Percentiles rank a stretch among this genome's conserved stretches.
Conservation (phyloP, 2,888 invertebrate species). For the Lampropteryx suffumata region DNA sequence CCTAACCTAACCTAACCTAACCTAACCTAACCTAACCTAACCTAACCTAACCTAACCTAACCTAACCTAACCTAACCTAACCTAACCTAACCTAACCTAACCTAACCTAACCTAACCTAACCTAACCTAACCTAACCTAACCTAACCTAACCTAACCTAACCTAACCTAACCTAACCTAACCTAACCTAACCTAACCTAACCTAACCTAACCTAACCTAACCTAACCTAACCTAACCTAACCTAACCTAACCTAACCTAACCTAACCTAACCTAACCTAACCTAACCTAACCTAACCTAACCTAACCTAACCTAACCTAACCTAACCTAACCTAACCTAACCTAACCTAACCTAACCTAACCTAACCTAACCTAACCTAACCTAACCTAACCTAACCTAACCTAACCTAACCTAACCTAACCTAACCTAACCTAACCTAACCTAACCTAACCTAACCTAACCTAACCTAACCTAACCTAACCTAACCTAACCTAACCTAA, state of each 20-base stretch:
- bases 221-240: constrained; percentile 30
- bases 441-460: constrained; percentile 3
- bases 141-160: constrained; percentile 29
- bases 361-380: constrained; percentile 32
- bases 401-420: constrained; percentile 28
- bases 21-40: constrained; percentile 38
- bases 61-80: constrained; percentile 36
- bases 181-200: constrained; percentile 31
- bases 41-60: constrained; percentile 35
- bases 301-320: constrained; percentile 35
- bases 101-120: constrained; percentile 29
- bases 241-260: constrained; percentile 32
- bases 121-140: constrained; percentile 30
- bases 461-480: constrained; percentile 23
- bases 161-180: constrained; percentile 28
- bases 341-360: constrained; percentile 35
- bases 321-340: constrained; percentile 36
- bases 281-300: constrained; percentile 35
- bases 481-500: constrained; percentile 24
- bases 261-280: constrained; percentile 36
- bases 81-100: constrained; percentile 33
- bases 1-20: constrained; percentile 38
- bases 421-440: constrained; percentile 20
- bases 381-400: constrained; percentile 35
- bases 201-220: constrained; percentile 28